Evolutionary conservation across 2,888 invertebrate genomes (phyloP).

Genomic region (Endotricha flammealis): DNA sequence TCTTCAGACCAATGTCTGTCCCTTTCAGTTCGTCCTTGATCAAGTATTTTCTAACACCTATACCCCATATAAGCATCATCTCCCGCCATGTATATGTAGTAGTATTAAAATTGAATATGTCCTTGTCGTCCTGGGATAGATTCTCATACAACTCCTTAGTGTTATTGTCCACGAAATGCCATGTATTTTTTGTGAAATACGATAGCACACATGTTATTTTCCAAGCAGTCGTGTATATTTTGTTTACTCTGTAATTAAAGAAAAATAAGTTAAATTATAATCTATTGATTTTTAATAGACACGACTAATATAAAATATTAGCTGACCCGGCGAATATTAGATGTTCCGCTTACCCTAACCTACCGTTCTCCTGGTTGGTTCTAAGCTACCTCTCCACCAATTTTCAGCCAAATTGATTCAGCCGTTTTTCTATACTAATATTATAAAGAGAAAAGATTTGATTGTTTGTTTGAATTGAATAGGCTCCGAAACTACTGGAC

Average conservation of each 20-base stretch:
- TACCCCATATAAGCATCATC: slow-evolving; percentile 20
- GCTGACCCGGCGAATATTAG: no score
- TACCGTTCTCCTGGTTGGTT: no score
- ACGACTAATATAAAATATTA: no score
- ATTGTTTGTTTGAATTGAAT: no score
- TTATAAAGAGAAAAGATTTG: no score
- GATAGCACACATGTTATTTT: slow-evolving; percentile 16
- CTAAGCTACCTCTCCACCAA: no score
- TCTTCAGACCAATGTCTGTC: slow-evolving; percentile 18
- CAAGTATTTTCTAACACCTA: slow-evolving; percentile 26
- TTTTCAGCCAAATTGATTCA: no score
- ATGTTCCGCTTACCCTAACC: no score
- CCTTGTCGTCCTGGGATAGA: slow-evolving; percentile 22
- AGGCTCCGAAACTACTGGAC: no score
- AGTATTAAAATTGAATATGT: slow-evolving; percentile 27
- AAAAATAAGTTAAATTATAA: slow-evolving; percentile 4
- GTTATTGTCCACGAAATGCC: slow-evolving; percentile 28
- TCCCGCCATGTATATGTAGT: slow-evolving; percentile 21
- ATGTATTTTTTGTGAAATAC: slow-evolving; percentile 24
- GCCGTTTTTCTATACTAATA: no score
- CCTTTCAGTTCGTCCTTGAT: slow-evolving; percentile 23
- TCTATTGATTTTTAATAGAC: slow-evolving; percentile 29
- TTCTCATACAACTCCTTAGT: slow-evolving; percentile 17
- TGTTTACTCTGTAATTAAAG: slow-evolving; percentile 24
- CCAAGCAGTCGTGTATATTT: slow-evolving; percentile 27